phyloP scores from a whole-genome alignment of 2,888 invertebrate genomes.

The Sphecodes monilicornis region DNA sequence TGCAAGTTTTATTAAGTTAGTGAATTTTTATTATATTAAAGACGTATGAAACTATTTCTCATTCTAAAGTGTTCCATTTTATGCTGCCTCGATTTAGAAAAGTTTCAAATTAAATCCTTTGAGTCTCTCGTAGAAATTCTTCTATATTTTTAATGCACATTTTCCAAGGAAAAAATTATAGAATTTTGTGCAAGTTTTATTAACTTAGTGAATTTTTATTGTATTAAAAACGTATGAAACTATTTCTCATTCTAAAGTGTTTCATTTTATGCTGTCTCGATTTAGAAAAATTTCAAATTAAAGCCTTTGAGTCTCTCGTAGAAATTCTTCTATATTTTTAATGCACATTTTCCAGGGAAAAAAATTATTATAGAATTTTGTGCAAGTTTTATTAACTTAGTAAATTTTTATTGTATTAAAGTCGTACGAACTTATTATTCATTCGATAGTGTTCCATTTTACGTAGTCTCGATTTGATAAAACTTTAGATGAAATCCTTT shows the following conservation, averaged over 20 bases:
- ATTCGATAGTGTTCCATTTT: background rate
- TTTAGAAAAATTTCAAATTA: background rate
- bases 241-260: background rate
- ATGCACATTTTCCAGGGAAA: background rate
- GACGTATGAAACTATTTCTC: no score
- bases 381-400: background rate
- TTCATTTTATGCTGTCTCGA: background rate
- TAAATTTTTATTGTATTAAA: background rate
- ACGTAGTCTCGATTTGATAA: background rate
- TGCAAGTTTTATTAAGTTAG: background rate
- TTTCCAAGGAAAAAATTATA: background rate
- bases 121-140: no score
- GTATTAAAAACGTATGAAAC: no score
- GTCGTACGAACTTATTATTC: no score
- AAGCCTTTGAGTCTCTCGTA: no score
- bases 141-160: background rate
- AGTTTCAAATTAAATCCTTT: no score
- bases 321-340: no score
- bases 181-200: background rate
- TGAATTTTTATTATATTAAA: no score
- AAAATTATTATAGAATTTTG: background rate
- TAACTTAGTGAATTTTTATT: background rate
- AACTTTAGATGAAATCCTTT: no score
- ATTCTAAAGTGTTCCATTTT: no score
- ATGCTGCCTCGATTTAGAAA: no score